Percentiles rank a stretch among this genome's conserved stretches.
phyloP scores from a whole-genome alignment of 2,888 invertebrate genomes.

The Caenorhabditis macrosperma region DNA sequence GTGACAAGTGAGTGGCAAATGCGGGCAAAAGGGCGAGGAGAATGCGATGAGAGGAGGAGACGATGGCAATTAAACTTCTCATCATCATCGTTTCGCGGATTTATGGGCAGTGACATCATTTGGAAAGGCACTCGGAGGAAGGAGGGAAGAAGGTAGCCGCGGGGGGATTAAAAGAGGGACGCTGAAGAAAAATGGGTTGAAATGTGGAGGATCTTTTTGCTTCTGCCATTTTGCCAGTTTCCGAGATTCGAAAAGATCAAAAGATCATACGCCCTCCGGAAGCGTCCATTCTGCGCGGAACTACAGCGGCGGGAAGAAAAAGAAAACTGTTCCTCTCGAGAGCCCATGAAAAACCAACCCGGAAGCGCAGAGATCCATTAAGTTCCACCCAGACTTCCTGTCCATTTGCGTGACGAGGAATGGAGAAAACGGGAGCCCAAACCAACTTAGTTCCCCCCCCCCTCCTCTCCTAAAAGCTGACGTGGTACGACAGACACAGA shows the following conservation, averaged over 20 bases:
- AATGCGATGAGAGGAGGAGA: conserved; percentile 30
- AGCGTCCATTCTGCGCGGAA: too few relatives aligned
- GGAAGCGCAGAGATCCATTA: conserved; percentile 7
- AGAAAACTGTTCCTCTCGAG: not conserved
- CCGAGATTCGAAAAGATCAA: too few relatives aligned
- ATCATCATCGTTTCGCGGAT: conserved; percentile 46
- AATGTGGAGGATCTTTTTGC: too few relatives aligned
- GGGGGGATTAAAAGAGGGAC: not conserved
- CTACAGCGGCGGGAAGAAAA: not conserved
- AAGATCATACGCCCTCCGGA: too few relatives aligned
- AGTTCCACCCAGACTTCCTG: conserved; percentile 38
- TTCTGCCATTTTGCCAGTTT: too few relatives aligned
- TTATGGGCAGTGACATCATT: conserved; percentile 56
- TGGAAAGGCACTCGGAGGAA: not conserved
- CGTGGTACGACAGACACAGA: conserved; percentile 20
- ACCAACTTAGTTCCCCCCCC: conserved; percentile 20
- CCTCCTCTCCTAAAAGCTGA: not conserved
- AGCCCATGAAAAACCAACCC: not conserved
- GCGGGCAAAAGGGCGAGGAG: conserved; percentile 29
- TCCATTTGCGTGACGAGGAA: not conserved
- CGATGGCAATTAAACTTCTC: conserved; percentile 56
- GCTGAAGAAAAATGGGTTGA: not conserved
- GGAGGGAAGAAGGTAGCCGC: not conserved
- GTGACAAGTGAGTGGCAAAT: conserved; percentile 33
- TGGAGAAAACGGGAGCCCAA: not conserved